phyloP scores from a whole-genome alignment of 2,113 vertebrate species.

The Gopherus flavomarginatus region DNA sequence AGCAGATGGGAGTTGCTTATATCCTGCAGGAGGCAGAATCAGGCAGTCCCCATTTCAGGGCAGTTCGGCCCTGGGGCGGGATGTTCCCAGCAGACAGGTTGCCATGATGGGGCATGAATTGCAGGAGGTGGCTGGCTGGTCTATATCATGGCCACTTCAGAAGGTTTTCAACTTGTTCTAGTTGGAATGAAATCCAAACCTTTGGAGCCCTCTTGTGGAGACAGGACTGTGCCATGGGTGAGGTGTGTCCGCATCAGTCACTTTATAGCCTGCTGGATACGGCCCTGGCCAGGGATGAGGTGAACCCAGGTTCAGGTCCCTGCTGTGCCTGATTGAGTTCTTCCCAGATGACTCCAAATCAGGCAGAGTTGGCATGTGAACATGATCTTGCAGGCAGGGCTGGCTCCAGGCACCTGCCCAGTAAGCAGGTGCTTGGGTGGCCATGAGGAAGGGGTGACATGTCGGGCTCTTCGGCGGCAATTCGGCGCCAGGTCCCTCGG shows the following conservation, averaged over 20 bases:
- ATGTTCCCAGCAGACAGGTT: background rate
- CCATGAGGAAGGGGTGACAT: too few relatives aligned
- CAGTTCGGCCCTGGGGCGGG: background rate
- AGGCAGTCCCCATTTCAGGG: background rate
- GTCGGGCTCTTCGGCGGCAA: too few relatives aligned
- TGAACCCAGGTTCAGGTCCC: background rate
- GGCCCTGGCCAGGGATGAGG: background rate
- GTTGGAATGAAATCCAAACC: background rate
- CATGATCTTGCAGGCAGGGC: background rate
- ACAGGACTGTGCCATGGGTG: background rate
- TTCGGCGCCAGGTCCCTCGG: too few relatives aligned
- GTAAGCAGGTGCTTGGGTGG: too few relatives aligned
- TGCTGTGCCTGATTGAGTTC: background rate
- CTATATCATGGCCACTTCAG: background rate
- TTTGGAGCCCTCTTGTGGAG: background rate
- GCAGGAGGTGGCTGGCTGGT: background rate
- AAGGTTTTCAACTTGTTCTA: background rate
- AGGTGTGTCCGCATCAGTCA: background rate
- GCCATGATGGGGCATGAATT: background rate
- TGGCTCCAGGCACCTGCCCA: too few relatives aligned
- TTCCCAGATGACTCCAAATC: background rate
- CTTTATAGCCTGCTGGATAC: background rate
- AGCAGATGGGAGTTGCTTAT: background rate
- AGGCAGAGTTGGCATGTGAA: background rate
- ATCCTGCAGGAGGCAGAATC: background rate